Conservation (phyloP, 2,888 invertebrate genomes). For the Diaperis boleti region DNA sequence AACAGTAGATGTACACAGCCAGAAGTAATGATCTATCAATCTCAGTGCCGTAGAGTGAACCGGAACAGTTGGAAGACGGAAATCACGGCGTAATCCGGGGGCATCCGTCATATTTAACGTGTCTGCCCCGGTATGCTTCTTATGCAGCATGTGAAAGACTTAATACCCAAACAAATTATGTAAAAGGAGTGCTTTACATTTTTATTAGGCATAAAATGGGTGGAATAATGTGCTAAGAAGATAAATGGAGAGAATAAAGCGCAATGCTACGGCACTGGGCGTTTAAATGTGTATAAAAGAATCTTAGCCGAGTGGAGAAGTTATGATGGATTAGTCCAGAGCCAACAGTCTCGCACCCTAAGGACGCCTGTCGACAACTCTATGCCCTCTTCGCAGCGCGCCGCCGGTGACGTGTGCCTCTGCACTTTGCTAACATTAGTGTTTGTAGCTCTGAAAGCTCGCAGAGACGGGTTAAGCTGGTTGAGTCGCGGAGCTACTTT, state of each 20-base stretch:
- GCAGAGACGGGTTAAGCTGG: too few relatives aligned
- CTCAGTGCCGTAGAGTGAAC: too few relatives aligned
- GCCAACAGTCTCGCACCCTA: slow-evolving; percentile 54
- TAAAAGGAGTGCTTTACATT: slow-evolving; percentile 64
- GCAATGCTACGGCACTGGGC: slow-evolving; percentile 53
- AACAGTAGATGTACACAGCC: too few relatives aligned
- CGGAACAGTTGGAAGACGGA: too few relatives aligned
- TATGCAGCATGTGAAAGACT: slow-evolving; percentile 54
- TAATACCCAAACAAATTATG: slow-evolving; percentile 63
- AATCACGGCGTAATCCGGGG: slow-evolving; percentile 27
- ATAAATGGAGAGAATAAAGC: slow-evolving; percentile 62
- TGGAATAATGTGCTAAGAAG: slow-evolving; percentile 58
- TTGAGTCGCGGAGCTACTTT: too few relatives aligned
- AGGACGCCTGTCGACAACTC: slow-evolving; percentile 56
- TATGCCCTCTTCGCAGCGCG: slow-evolving; percentile 41
- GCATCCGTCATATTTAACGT: slow-evolving; percentile 41
- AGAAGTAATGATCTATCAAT: too few relatives aligned
- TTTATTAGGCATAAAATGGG: slow-evolving; percentile 62
- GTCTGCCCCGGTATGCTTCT: slow-evolving; percentile 33
- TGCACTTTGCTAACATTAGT: too few relatives aligned
- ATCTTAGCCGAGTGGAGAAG: slow-evolving; percentile 54
- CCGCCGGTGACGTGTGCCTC: too few relatives aligned
- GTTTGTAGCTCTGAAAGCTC: too few relatives aligned
- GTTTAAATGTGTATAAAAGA: slow-evolving; percentile 54
- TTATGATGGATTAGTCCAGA: slow-evolving; percentile 58